phyloP scores from a whole-genome alignment of 53 echinoderm and acorn worm species.

The Crossaster papposus region DNA sequence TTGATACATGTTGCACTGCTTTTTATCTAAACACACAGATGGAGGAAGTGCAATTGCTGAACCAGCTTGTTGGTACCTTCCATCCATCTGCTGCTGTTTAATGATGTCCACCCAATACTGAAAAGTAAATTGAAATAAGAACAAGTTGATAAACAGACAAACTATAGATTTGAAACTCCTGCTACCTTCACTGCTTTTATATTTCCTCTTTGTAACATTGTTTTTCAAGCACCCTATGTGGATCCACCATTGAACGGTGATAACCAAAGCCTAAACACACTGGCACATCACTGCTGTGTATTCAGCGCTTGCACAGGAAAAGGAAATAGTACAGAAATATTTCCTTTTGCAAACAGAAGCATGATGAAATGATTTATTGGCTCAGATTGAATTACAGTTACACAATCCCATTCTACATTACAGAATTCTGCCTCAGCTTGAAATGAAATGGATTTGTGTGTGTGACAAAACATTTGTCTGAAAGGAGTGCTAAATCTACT shows the following conservation, averaged over 20 bases:
- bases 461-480: background rate
- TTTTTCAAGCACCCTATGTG: too few relatives aligned
- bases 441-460: background rate
- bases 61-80: slow-evolving; percentile 60
- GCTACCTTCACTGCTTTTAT: too few relatives aligned
- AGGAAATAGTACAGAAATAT: background rate
- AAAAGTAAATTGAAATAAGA: background rate
- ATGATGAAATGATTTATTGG: background rate
- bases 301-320: too few relatives aligned
- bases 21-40: slow-evolving; percentile 63
- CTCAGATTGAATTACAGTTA: background rate
- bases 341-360: background rate
- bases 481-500: background rate
- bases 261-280: too few relatives aligned
- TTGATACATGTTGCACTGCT: slow-evolving; percentile 57
- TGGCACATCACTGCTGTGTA: too few relatives aligned
- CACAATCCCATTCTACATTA: background rate
- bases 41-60: slow-evolving; percentile 52
- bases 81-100: slow-evolving; percentile 86
- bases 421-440: background rate
- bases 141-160: too few relatives aligned
- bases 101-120: slow-evolving; percentile 97
- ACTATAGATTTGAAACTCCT: too few relatives aligned
- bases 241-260: too few relatives aligned
- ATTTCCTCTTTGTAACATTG: too few relatives aligned